Evolutionary conservation across 2,113 vertebrate species (phyloP), one percentile per base, ranked within the genome.

Genomic region (Suricata suricatta): DNA sequence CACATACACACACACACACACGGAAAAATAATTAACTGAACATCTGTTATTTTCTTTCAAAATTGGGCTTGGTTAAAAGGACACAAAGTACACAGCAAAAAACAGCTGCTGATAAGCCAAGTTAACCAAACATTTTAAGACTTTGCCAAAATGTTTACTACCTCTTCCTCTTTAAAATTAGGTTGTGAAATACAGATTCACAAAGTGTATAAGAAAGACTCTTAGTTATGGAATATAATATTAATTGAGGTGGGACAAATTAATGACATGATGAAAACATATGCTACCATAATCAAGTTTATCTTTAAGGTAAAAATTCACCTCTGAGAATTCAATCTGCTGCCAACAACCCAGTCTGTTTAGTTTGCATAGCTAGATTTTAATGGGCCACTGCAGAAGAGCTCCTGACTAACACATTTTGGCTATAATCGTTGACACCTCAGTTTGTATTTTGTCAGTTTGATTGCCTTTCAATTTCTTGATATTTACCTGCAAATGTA

Each of bases 41-140:
- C 90, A 97, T 93, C 92, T 97, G 92, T 74, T 95, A 95, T 96
- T 96, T 96, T 96, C 90, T 95, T 96, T 97, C 77, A 88, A 33
- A 90, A 90, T 71, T 85, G 84, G 76, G n/a, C 54, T 82, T 93
- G 74, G 80, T 80, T 83, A 33, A 92, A 88, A 97, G 88, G 64
- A 96, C 44, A 92, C 80, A 80, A 88, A 95, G 33, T 76, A 66
- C 47, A 87, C 15, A 96, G 80, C 35, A 93, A 69, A 41, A 52
- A 74, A 11, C 79, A 96, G 93, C 90, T 82, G 71, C 44, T 94
- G 88, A 87, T 44, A 89, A 88, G 71, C 88, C 84, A 81, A 95
- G 29, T 84, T 93, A 38, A 79, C 72, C 84, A 57, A 88, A 90
- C 10, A n/a, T 90, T 96, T 96, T 66, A 87, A 25, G 38, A 80